A percentile compares a stretch with the other conserved stretches of the same genome.
Conservation (phyloP, 2,888 invertebrate genomes). For the Cataglyphis livida region DNA sequence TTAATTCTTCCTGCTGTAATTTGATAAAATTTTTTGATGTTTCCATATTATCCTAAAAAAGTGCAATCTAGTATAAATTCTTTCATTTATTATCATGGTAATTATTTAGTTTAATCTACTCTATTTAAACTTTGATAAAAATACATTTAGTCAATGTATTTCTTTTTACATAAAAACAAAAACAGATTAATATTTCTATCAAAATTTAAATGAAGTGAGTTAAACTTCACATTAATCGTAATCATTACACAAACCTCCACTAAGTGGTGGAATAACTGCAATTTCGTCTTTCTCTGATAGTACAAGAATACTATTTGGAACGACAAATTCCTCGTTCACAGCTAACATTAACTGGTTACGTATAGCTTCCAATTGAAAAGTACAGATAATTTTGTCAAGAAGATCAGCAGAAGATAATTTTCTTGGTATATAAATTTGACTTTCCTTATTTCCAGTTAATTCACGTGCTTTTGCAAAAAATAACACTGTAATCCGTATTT, state of each 20-base stretch:
- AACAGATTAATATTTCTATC: too few relatives aligned
- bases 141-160: too few relatives aligned
- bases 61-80: conserved; percentile 18
- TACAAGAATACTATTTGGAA: conserved; percentile 86
- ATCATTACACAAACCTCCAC: conserved; percentile 91
- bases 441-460: conserved; percentile 89
- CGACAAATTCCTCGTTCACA: conserved; percentile 92
- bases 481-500: conserved; percentile 88
- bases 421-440: conserved; percentile 86
- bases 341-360: conserved; percentile 92
- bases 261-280: conserved; percentile 97
- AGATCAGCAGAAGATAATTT: conserved; percentile 88
- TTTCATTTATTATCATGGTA: not conserved
- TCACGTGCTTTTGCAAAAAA: conserved; percentile 97
- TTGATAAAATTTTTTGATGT: conserved; percentile 90
- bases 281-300: conserved; percentile 92
- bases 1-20: conserved; percentile 89
- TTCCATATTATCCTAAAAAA: conserved; percentile 81
- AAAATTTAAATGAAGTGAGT: not conserved
- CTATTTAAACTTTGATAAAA: not conserved
- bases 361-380: conserved; percentile 90
- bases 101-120: not conserved
- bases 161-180: too few relatives aligned
- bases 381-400: conserved; percentile 87
- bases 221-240: not conserved